Evolutionary conservation across 2,888 invertebrate species (phyloP).

Genomic region (Eristalinus sepulchralis): DNA sequence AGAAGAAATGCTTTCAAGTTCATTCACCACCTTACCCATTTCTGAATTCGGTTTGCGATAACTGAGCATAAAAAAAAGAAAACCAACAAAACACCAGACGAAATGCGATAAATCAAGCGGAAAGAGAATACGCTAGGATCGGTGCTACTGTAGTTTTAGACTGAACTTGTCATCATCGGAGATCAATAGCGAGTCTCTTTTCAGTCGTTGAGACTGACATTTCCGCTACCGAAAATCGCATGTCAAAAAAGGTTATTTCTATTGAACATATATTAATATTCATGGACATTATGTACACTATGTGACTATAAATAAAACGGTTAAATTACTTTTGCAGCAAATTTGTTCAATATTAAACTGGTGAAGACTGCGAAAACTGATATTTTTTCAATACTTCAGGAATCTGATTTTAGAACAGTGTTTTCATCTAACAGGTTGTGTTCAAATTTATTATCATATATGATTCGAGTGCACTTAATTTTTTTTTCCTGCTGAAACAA

Average conservation of each 20-base stretch:
- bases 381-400: too few species aligned
- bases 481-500: too few species aligned
- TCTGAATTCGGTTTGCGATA: conserved; percentile 35
- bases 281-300: too few species aligned
- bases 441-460: too few species aligned
- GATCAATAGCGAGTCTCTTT: not conserved
- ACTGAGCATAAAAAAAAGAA: conserved; percentile 21
- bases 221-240: not conserved
- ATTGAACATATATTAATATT: not conserved
- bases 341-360: too few species aligned
- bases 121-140: conserved; percentile 37
- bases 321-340: too few species aligned
- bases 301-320: too few species aligned
- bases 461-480: too few species aligned
- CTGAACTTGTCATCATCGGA: not conserved
- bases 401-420: too few species aligned
- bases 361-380: too few species aligned
- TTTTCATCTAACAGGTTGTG: too few species aligned
- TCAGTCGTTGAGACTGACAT: not conserved
- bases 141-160: not conserved
- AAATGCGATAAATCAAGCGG: conserved; percentile 44
- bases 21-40: conserved; percentile 67
- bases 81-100: not conserved
- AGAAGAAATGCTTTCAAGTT: conserved; percentile 64
- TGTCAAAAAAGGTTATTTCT: not conserved